Percentiles rank a stretch among this genome's conserved stretches.
These are phyloP conservation scores for Ylistrum balloti DNA, from an alignment of 1,140 invertebrate species.

Conservation along the genomic window DNA sequence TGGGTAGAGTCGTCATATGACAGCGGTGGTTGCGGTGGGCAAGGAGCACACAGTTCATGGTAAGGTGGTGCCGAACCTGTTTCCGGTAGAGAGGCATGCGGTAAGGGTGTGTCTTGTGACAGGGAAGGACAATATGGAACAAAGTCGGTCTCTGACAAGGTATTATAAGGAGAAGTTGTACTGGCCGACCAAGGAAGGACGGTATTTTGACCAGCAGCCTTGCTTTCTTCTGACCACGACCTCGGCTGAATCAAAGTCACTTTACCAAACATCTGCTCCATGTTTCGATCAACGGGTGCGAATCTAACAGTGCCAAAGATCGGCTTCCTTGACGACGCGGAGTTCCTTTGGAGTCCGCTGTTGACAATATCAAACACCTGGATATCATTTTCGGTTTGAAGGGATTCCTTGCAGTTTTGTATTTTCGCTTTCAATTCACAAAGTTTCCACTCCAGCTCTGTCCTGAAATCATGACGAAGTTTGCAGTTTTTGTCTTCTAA, in stretches of 20 bases:
- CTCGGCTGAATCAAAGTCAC: neutral
- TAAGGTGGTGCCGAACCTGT: neutral
- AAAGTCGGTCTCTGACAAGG: neutral
- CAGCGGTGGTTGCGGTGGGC: neutral
- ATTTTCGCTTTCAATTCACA: neutral
- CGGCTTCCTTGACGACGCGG: neutral
- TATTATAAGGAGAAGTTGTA: neutral
- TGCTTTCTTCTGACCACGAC: neutral
- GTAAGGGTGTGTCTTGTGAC: neutral
- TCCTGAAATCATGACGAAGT: neutral
- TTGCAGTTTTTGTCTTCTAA: conserved; percentile 4
- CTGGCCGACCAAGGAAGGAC: no score
- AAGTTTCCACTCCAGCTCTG: neutral
- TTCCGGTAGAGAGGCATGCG: neutral
- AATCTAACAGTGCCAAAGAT: neutral
- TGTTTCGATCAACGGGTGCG: neutral
- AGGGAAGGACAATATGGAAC: neutral
- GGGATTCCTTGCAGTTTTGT: neutral
- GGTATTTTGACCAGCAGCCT: no score
- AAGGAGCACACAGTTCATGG: no score
- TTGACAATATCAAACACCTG: neutral
- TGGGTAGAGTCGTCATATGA: neutral
- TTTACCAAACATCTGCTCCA: neutral
- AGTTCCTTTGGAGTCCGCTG: neutral
- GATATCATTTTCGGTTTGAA: neutral